Base-by-base conservation (phyloP, 2,113 vertebrate genomes). In the Archocentrus centrarchus region DNA sequence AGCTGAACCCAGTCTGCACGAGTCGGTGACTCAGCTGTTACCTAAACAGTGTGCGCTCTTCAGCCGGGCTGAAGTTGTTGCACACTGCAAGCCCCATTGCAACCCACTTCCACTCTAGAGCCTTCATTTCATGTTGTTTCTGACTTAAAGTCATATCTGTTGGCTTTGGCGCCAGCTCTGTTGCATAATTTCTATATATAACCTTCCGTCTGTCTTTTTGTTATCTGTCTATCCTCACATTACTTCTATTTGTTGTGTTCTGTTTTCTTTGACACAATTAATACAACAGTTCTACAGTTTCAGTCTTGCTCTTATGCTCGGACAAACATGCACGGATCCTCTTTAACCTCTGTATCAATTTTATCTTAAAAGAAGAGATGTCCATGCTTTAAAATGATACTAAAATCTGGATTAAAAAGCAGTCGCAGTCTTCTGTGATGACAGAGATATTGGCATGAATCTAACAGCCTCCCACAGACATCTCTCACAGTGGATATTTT, bases 391-490 rank as follows among this genome's bases (percentile, higher is more conserved):
- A 53, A 73, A 73, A 53, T 73, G 17, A 32, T 20, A 53, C 32
- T 55, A 73, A 73, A 73, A 53, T 55, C 20, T 73, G 47, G 44
- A n/a, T 55, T 53, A 30, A 35, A 73, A 73, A 70, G 27, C 3
- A 1, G 7, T 70, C 77, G 79, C 77, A 75, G 55, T 60, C 35
- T 24, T 14, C 53, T 47, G 59, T 61, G 59, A 41, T 39, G 39
- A 78, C 55, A 77, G 57, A 83, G 64, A 64, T 11, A 66, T 57
- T 64, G 81, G 61, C 82, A 78, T 70, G 39, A 81, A 41, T 73
- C 84, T 79, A 75, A 79, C 78, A 84, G 75, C 81, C 84, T 84
- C 86, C 84, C 84, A 86, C 80, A 58, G 75, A 89, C 58, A 14
- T 35, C 66, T 63, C 88, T 87, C 80, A 79, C 82, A 14, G 79